Conservation (phyloP, 2,113 vertebrate genomes). For the Macquaria australasica region DNA sequence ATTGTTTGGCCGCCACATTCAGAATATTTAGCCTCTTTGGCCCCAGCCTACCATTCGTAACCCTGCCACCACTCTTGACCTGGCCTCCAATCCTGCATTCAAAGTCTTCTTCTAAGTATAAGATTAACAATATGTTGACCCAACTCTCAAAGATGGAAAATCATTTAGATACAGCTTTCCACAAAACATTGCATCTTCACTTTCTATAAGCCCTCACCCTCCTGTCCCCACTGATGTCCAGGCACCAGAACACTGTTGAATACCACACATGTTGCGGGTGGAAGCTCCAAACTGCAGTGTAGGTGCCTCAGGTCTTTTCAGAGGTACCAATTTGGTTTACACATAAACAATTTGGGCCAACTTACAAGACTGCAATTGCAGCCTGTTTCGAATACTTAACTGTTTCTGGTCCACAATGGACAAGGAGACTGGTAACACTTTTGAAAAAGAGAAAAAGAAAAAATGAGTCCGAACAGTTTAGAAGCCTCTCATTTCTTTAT, state of each 20-base stretch:
- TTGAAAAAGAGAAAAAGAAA: not conserved
- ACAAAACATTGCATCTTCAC: slow-evolving; percentile 7
- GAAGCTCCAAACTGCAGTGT: slow-evolving; percentile 38
- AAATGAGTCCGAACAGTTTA: not conserved
- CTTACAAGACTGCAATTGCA: slow-evolving; percentile 41
- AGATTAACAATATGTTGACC: not conserved
- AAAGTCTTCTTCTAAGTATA: not conserved
- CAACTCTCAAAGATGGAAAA: not conserved
- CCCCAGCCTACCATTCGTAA: not conserved
- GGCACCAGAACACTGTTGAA: slow-evolving; percentile 12
- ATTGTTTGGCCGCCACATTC: slow-evolving; percentile 23
- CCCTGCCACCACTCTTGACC: slow-evolving; percentile 22
- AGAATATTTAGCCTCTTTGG: slow-evolving; percentile 29
- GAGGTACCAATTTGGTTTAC: slow-evolving; percentile 71
- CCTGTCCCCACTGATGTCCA: not conserved
- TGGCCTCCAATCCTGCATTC: slow-evolving; percentile 20
- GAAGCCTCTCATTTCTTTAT: not conserved
- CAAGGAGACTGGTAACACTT: not conserved
- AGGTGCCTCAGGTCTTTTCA: slow-evolving; percentile 49
- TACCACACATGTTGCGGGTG: slow-evolving; percentile 16
- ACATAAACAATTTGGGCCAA: slow-evolving; percentile 68
- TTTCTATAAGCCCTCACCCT: not conserved
- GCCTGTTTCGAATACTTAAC: slow-evolving; percentile 57
- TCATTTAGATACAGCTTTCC: not conserved
- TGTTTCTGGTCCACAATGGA: slow-evolving; percentile 35